Conservation (phyloP, 2,888 invertebrate genomes). For the Frankliniella fusca region DNA sequence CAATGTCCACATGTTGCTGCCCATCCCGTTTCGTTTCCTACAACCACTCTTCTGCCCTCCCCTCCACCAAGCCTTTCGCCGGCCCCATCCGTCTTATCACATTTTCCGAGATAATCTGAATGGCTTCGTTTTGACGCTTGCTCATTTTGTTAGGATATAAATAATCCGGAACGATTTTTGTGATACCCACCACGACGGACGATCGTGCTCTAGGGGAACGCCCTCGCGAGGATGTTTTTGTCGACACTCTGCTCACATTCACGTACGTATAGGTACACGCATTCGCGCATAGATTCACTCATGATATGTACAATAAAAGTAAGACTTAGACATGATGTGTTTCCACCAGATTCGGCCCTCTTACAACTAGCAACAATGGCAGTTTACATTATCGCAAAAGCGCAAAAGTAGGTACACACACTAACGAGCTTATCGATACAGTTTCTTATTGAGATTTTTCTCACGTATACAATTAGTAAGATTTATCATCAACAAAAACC, state of each 20-base stretch:
- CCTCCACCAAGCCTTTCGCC: no score
- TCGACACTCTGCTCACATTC: not conserved
- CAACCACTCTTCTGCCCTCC: no score
- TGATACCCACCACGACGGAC: not conserved
- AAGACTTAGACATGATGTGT: not conserved
- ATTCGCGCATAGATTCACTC: no score
- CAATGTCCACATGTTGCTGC: no score
- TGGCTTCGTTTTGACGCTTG: conserved; percentile 13
- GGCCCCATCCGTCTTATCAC: no score
- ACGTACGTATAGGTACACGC: no score
- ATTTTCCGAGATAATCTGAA: not conserved
- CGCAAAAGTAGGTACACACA: not conserved
- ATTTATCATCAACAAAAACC: not conserved
- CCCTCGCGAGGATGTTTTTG: not conserved
- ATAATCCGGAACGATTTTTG: conserved; percentile 17
- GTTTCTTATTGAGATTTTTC: conserved; percentile 6
- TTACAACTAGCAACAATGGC: conserved; percentile 4
- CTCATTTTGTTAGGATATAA: conserved; percentile 18
- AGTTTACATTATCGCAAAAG: not conserved
- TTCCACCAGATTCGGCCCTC: conserved; percentile 19
- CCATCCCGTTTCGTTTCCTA: no score
- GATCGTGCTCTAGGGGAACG: not conserved
- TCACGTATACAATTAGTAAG: conserved; percentile 3
- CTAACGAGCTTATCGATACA: not conserved
- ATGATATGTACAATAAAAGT: no score